Conservation (phyloP, 2,888 invertebrate species). For the Lasius fuliginosus region DNA sequence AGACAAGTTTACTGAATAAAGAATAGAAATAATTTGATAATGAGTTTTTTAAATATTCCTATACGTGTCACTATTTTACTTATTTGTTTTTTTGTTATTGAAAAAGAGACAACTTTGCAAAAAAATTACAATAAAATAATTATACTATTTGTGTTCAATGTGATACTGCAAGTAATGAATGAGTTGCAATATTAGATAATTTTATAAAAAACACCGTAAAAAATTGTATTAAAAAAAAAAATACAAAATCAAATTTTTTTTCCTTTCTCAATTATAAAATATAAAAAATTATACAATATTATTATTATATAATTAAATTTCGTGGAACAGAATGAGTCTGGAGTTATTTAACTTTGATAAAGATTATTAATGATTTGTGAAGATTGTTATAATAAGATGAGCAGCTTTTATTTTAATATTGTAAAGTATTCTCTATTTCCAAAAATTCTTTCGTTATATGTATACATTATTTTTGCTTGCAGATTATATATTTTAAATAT, state of each 20-base stretch:
- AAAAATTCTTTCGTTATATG: constrained; percentile 7
- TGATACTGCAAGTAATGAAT: background rate
- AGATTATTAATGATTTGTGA: background rate
- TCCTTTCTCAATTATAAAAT: background rate
- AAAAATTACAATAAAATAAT: background rate
- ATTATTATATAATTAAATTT: constrained; percentile 7
- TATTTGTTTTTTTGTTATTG: background rate
- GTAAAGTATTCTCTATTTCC: constrained; percentile 30
- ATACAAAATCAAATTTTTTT: background rate
- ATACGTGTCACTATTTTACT: background rate
- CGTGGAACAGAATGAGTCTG: background rate
- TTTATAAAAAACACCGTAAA: background rate
- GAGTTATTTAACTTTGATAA: background rate
- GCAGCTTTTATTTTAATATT: background rate
- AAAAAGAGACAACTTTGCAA: background rate
- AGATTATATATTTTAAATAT: constrained; percentile 33
- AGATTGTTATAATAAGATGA: background rate
- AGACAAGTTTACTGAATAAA: background rate
- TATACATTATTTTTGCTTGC: constrained; percentile 39
- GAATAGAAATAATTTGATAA: constrained; percentile 1
- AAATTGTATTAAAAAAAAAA: background rate
- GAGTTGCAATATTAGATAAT: background rate
- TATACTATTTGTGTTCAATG: background rate
- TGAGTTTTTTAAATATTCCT: background rate
- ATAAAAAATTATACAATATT: constrained; percentile 1